Conservation (phyloP, 1,140 invertebrate species). For the Pseudomyrmex cubaensis region DNA sequence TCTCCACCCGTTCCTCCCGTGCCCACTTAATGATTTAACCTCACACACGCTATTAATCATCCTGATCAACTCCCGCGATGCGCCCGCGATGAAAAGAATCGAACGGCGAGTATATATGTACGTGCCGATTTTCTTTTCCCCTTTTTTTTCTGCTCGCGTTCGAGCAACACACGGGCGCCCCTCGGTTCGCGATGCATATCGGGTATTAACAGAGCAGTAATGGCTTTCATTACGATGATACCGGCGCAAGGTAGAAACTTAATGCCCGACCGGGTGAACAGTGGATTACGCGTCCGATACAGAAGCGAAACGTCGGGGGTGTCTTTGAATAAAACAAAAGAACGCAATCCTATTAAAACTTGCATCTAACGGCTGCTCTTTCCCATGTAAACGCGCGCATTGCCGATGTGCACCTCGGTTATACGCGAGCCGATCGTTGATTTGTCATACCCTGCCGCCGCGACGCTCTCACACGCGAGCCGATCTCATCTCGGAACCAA, state of each 20-base stretch:
- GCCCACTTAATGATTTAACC: conserved; percentile 73
- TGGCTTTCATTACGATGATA: conserved; percentile 45
- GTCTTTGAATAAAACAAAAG: neutral
- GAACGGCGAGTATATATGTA: neutral
- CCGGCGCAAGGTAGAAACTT: conserved; percentile 17
- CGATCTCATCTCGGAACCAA: too few relatives aligned
- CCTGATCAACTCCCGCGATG: conserved; percentile 63
- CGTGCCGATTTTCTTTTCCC: conserved; percentile 5
- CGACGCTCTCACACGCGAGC: too few relatives aligned
- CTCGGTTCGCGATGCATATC: conserved; percentile 8
- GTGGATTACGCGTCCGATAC: conserved; percentile 8
- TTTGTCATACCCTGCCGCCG: too few relatives aligned
- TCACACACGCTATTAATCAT: conserved; percentile 70
- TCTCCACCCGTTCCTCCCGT: conserved; percentile 27
- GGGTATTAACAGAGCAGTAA: conserved; percentile 18
- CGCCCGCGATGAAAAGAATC: conserved; percentile 29
- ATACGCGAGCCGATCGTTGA: too few relatives aligned
- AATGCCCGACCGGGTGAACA: conserved; percentile 20
- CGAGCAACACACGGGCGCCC: neutral
- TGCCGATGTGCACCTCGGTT: neutral
- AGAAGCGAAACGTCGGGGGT: conserved; percentile 2
- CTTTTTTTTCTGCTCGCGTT: neutral
- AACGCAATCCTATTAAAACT: neutral
- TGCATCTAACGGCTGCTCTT: neutral
- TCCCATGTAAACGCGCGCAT: neutral